Evolutionary conservation across 1,140 invertebrate genomes (phyloP), one percentile per base, ranked within the genome.

Genomic region (Drosophila dunni): DNA sequence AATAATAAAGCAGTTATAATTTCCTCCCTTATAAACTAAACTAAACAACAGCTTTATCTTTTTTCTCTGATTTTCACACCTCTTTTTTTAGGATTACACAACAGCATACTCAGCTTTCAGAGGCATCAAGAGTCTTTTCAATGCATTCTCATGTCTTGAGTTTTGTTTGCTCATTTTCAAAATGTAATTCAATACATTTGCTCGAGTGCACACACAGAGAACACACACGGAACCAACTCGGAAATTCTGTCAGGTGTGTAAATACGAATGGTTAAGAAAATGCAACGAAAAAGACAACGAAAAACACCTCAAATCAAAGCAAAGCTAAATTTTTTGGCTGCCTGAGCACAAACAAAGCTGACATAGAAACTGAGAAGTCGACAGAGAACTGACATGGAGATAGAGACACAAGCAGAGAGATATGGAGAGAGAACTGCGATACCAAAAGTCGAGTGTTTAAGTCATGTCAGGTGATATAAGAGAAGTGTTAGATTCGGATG

Each of bases 261-360:
- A 62, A 78, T 62, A 60, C 15, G 36, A 40, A 60, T 11, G 13
- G 17, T 2, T 6, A 17, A 24, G 9, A 33, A 53, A 13, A 13
- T 5, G n/a, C 3, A 42, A 5, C 10, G 38, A 51, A 33, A 17
- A 54, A 57, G 54, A 9, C 10, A 4, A 5, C 38, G 17, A 36
- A 51, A 38, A 11, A 20, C 17, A 20, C 17, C 29, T 20, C 34
- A 51, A 64, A 42, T 51, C 38, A 45, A 54, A 67, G 9, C 38
- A 57, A 70, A 62, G 40, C n/a, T 40, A 17, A 44, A 66, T 3
- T 50, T 81, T 81, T 86, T 72, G 82, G 71, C 62, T 82, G 82
- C 53, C 71, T 73, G 17, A 56, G 11, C 67, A 73, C 42, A 64
- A 56, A 76, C 56, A 86, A 85, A 70, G 38, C 48, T 29, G 34